Evolutionary conservation across 1,140 invertebrate species (phyloP).

Genomic region (Aricia agestis): DNA sequence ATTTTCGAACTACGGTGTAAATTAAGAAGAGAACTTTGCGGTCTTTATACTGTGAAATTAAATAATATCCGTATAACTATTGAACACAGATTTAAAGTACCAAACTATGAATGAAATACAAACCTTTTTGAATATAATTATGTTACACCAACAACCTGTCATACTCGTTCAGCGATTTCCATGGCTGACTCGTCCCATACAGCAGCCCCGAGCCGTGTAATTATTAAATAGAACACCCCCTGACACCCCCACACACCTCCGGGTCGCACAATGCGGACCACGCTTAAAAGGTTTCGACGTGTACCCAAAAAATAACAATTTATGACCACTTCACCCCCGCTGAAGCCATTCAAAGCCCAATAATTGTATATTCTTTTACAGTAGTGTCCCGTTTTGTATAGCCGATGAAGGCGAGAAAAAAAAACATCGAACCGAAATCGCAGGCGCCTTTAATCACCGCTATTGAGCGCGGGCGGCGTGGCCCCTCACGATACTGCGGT

Average conservation of each 20-base stretch:
- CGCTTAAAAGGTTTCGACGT: conserved; percentile 68
- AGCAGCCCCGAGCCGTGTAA: conserved; percentile 46
- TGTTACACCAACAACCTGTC: not conserved
- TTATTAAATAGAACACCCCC: conserved; percentile 55
- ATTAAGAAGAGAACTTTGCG: not conserved
- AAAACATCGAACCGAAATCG: conserved; percentile 74
- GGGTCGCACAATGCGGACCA: conserved; percentile 51
- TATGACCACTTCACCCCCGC: conserved; percentile 74
- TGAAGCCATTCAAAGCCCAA: conserved; percentile 72
- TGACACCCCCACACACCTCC: conserved; percentile 53
- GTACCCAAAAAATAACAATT: conserved; percentile 67
- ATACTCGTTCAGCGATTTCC: not conserved
- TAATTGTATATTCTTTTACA: conserved; percentile 76
- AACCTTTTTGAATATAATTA: conserved; percentile 13
- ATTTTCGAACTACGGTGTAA: not conserved
- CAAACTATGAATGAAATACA: conserved; percentile 18
- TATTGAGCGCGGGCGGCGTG: conserved; percentile 64
- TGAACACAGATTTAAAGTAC: not conserved
- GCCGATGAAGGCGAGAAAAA: conserved; percentile 67
- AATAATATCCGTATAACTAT: not conserved
- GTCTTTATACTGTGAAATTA: not conserved
- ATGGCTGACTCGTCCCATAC: not conserved
- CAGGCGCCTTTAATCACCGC: conserved; percentile 75
- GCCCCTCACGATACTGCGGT: conserved; percentile 59
- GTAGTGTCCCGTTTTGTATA: conserved; percentile 71